phyloP scores from a whole-genome alignment of 2,113 vertebrate species.

The Myiopsitta monachus region DNA sequence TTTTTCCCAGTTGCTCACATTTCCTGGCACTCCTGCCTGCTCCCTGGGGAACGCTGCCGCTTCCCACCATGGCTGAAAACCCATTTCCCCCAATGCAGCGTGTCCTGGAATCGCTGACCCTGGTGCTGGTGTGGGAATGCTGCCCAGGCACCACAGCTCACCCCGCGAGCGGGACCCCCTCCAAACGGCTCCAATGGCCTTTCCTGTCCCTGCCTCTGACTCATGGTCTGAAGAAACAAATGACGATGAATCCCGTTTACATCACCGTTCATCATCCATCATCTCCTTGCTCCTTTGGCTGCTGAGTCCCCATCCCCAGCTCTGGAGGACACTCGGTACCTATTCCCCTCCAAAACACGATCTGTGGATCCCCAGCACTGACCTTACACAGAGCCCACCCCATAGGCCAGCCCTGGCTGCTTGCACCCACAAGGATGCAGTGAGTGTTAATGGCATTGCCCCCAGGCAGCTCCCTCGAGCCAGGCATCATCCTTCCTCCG shows the following conservation, averaged over 20 bases:
- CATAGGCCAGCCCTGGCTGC: neutral
- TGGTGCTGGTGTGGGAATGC: rapidly evolving
- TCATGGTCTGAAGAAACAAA: neutral
- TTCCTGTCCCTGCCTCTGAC: constrained; percentile 22
- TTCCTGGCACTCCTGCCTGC: neutral
- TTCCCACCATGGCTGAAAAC: neutral
- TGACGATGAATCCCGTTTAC: neutral
- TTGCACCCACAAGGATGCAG: neutral
- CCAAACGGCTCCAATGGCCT: neutral
- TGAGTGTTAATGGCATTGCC: neutral
- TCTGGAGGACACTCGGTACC: neutral
- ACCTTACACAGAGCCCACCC: rapidly evolving
- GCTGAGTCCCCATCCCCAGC: neutral
- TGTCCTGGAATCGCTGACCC: neutral
- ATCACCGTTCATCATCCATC: neutral
- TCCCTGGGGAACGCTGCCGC: neutral
- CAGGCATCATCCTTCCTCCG: neutral
- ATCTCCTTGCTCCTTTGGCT: neutral
- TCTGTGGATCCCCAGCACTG: neutral
- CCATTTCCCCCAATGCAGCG: rapidly evolving
- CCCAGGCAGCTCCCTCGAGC: neutral
- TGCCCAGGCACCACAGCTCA: neutral
- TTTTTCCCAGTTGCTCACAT: neutral
- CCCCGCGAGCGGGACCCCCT: neutral
- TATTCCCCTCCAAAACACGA: rapidly evolving